Evolutionary conservation across 1,140 invertebrate genomes (phyloP).

Genomic region (Harpegnathos saltator): DNA sequence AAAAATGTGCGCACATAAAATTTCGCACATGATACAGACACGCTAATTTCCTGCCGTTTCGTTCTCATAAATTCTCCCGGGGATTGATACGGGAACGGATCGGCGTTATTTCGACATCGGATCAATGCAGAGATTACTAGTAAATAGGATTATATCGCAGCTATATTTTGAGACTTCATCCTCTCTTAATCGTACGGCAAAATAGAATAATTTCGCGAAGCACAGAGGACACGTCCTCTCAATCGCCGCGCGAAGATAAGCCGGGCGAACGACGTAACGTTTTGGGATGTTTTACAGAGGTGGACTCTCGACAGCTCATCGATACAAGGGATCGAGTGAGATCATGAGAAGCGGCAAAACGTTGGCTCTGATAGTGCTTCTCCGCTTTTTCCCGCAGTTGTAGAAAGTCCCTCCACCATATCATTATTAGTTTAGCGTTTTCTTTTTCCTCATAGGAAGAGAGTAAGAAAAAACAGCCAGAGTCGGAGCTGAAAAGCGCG

Average conservation of each 20-base stretch:
- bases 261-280: neutral
- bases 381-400: slow-evolving; percentile 55
- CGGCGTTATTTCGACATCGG: no score
- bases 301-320: slow-evolving; percentile 31
- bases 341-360: slow-evolving; percentile 35
- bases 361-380: slow-evolving; percentile 11
- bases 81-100: no score
- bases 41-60: no score
- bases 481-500: slow-evolving; percentile 34
- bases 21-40: no score
- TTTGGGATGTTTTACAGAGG: slow-evolving; percentile 29
- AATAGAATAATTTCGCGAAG: slow-evolving; percentile 1
- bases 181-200: neutral
- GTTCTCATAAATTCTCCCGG: no score
- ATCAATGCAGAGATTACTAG: slow-evolving; percentile 6
- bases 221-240: neutral
- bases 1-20: no score
- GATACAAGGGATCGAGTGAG: slow-evolving; percentile 20
- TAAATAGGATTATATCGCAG: neutral
- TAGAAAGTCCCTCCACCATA: slow-evolving; percentile 65
- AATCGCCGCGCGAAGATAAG: neutral
- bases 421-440: slow-evolving; percentile 71
- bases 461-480: neutral
- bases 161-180: neutral
- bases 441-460: neutral